Evolutionary conservation across 2,113 vertebrate genomes (phyloP), one percentile per base, ranked within the genome.

Genomic region (Macheiramphus alcinus): DNA sequence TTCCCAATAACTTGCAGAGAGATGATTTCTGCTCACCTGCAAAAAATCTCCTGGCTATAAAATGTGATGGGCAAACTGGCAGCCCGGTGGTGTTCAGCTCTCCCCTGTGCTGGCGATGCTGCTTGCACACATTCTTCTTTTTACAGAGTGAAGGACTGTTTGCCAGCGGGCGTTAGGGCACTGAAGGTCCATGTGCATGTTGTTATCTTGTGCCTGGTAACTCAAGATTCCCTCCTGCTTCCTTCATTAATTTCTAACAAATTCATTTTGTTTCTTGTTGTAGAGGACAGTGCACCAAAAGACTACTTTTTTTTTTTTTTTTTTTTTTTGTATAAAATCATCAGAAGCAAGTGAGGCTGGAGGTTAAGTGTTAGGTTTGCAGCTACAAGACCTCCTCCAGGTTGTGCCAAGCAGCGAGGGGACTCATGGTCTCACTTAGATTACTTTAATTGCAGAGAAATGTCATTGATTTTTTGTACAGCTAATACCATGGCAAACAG

Each of bases 361-460:
- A 59, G 65, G 52, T 40, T 22, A n/a, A 71, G 25, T 2, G 7
- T 23, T n/a, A 16, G 16, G 6, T 43, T 34, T 40, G 62, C 80
- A 36, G 74, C 29, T 16, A 6, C 20, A 7, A 10, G 10, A 38
- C 31, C 36, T 29, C 20, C 68, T 55, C 59, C 50, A 4, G 29
- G 9, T 4, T 58, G 36, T 29, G 32, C 59, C 42, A 12, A 32
- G 25, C 47, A 9, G 73, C 0, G 2, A 17, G 13, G 16, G 10
- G 17, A 15, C 48, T 42, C 43, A 8, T 0, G 3, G 3, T 32
- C 67, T 48, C 8, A 0, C 26, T 67, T 11, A 1, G 1, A 6
- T 4, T 38, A 9, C 48, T 55, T n/a, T 15, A 53, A 42, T 15
- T 32, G 21, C 42, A 6, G 34, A 52, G 11, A 68, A 78, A 45